Evolutionary conservation across 92 coral and sea anemone species (phyloP).

Genomic region (Muricea muricata): DNA sequence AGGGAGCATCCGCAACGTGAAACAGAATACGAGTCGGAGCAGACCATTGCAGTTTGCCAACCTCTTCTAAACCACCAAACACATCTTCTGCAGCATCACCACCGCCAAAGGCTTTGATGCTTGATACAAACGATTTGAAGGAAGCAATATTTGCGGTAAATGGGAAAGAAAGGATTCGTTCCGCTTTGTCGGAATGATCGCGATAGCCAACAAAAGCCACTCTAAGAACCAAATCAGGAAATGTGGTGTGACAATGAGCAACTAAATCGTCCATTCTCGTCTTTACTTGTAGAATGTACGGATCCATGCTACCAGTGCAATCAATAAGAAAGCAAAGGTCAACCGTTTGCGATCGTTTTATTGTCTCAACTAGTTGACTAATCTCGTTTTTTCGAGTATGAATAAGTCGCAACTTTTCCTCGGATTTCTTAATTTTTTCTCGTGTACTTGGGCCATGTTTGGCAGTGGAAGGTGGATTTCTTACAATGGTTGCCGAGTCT

Average conservation of each 20-base stretch:
- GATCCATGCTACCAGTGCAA: conserved; percentile 44
- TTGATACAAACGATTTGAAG: conserved; percentile 31
- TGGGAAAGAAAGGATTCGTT: background rate
- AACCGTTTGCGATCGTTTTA: conserved; percentile 42
- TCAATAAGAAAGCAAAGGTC: conserved; percentile 47
- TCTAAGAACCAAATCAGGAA: conserved; percentile 29
- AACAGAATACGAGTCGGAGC: conserved; percentile 40
- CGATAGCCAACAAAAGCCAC: conserved; percentile 48
- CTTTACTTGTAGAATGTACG: conserved; percentile 31
- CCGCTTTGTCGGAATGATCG: conserved; percentile 23
- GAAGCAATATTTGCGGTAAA: background rate
- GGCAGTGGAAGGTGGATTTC: background rate
- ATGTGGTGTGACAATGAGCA: conserved; percentile 17
- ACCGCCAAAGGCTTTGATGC: conserved; percentile 18
- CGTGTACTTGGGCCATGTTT: background rate
- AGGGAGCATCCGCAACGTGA: conserved; percentile 41
- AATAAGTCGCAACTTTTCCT: conserved; percentile 26
- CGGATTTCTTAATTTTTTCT: conserved; percentile 2
- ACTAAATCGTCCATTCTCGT: conserved; percentile 23
- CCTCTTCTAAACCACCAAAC: conserved; percentile 39
- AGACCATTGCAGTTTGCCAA: conserved; percentile 12
- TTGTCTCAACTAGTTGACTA: conserved; percentile 12
- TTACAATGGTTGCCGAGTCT: conserved; percentile 37
- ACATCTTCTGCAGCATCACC: conserved; percentile 44
- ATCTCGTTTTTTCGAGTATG: conserved; percentile 28